phyloP scores from a whole-genome alignment of 2,888 invertebrate species.

The Aporophyla lueneburgensis region DNA sequence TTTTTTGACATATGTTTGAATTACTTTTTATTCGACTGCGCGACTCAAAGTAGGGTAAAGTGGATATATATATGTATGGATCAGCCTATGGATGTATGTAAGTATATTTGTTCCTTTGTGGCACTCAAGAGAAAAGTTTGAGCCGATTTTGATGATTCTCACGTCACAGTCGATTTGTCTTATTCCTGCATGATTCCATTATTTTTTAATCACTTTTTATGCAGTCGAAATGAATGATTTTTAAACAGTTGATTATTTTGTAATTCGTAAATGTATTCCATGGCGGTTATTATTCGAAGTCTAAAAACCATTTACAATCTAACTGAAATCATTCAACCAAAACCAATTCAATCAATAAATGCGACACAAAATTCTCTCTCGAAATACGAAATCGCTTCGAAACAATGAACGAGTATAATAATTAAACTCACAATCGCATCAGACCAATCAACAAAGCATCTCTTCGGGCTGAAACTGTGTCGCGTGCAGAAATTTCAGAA shows the following conservation, averaged over 20 bases:
- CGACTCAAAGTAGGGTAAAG: too few relatives aligned
- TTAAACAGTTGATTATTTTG: not conserved
- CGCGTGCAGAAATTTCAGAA: conserved; percentile 70
- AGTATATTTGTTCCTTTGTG: too few relatives aligned
- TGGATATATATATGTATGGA: too few relatives aligned
- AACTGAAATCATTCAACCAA: not conserved
- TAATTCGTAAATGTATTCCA: not conserved
- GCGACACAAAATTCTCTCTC: not conserved
- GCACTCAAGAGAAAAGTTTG: too few relatives aligned
- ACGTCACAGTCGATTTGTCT: too few relatives aligned
- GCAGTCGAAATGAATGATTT: too few relatives aligned
- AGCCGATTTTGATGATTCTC: too few relatives aligned
- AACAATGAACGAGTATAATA: conserved; percentile 48
- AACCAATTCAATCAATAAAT: not conserved
- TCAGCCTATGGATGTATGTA: too few relatives aligned
- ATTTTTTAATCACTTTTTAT: too few relatives aligned
- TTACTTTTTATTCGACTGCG: not conserved
- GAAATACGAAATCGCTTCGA: conserved; percentile 13
- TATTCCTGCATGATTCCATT: too few relatives aligned
- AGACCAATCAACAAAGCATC: conserved; percentile 53
- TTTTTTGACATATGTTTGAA: not conserved
- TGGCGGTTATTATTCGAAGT: not conserved
- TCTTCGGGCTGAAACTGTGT: conserved; percentile 61
- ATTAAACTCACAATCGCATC: conserved; percentile 56
- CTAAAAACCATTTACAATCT: not conserved